Percentiles rank a stretch among this genome's conserved stretches.
These are phyloP conservation scores for Sebastes itinus DNA, from an alignment of 2,797 vertebrate species.

Conservation along the genomic window DNA sequence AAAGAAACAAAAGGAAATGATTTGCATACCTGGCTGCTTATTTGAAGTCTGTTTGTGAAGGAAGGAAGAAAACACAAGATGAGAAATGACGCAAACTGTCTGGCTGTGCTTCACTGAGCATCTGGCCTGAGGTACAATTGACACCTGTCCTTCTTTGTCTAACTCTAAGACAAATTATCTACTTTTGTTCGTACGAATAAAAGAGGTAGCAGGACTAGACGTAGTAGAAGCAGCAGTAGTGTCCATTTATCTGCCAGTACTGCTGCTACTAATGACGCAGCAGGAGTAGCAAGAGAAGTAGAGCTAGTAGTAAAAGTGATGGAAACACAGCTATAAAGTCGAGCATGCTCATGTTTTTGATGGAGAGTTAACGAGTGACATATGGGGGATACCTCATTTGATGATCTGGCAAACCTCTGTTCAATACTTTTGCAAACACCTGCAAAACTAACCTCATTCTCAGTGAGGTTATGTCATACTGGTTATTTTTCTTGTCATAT, in stretches of 20 bases:
- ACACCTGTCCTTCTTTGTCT: slow-evolving; percentile 26
- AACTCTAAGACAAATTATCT: slow-evolving; percentile 1
- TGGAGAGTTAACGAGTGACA: not conserved
- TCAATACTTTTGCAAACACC: not conserved
- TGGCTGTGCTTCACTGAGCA: slow-evolving; percentile 19
- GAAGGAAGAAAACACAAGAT: slow-evolving; percentile 11
- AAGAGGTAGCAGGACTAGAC: not conserved
- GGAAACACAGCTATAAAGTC: too few relatives aligned
- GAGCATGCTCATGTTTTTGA: too few relatives aligned
- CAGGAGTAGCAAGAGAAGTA: not conserved
- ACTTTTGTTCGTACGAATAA: not conserved
- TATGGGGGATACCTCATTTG: not conserved
- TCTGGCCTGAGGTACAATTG: slow-evolving; percentile 6
- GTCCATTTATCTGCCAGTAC: not conserved
- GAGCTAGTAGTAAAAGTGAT: not conserved
- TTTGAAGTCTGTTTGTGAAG: slow-evolving; percentile 16
- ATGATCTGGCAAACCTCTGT: not conserved
- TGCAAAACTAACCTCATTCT: not conserved
- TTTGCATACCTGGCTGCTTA: slow-evolving; percentile 45
- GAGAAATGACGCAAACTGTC: slow-evolving; percentile 23
- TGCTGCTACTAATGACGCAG: too few relatives aligned
- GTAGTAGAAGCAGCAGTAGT: not conserved
- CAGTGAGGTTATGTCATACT: too few relatives aligned
- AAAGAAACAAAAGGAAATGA: slow-evolving; percentile 34
- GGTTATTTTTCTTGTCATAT: too few relatives aligned